Base-by-base conservation (phyloP, 2,888 invertebrate genomes). In the Ephialtes manifestator region DNA sequence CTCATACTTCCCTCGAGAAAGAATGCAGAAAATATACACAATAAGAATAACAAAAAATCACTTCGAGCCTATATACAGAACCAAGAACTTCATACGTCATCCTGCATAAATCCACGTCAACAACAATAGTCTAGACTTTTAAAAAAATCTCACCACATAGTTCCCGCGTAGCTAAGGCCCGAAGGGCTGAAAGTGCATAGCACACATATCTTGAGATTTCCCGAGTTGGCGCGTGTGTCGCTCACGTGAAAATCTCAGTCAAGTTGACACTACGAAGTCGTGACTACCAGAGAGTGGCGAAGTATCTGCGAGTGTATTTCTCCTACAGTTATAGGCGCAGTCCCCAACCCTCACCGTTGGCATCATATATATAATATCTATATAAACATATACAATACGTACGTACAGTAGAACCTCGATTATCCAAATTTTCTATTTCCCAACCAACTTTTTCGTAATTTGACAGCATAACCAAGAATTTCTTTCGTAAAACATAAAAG, bases 251-350 rank as follows among this genome's bases (percentile, higher is more conserved):
- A 78, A 51, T 74, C 74, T 68, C 68, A 51, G 75, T 75, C 60
- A 75, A 63, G 53, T 83, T 83, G 83, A 79, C 55, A 74, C 53
- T 58, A 39, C 60, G 70, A n/a, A 39, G 20, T 65, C 55, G 67
- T 20, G 13, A 11, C 39, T 43, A 28, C 13, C 18, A 18, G 13
- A 51, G 20, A 24, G 58, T 43, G 72, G 28, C 63, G 75, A 46
- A 75, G 60, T 63, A 75, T 75, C 60, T 7, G 53, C 28, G 20
- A 53, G 63, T 68, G 35, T 39, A 65, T 39, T 20, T 18, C 39
- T 35, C 11, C 63, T 39, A 11, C 39, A 20, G 39, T 15, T 35
- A 65, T 65, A 65, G 18, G 74, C 48, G 74, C n/a, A 72, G 68
- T 53, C 60, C 39, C 78, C 58, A 70, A 70, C 35, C 74, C 70